phyloP scores from a whole-genome alignment of 2,888 invertebrate species.

The Liodrosophila aerea region DNA sequence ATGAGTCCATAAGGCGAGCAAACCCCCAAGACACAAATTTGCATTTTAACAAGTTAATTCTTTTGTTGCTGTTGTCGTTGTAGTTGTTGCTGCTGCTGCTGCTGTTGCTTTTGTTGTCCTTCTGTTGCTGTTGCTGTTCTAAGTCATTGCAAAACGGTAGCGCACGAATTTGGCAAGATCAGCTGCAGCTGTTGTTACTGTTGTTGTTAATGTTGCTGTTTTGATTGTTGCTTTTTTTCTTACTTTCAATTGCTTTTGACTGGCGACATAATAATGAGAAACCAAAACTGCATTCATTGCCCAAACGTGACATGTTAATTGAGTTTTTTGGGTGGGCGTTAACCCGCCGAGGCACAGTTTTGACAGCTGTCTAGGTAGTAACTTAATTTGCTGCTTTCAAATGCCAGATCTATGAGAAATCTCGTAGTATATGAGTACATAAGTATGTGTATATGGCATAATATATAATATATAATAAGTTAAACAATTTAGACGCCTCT shows the following conservation, averaged over 20 bases:
- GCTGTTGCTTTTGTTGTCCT: slow-evolving; percentile 17
- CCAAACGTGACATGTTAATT: slow-evolving; percentile 75
- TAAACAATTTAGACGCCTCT: slow-evolving; percentile 53
- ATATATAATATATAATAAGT: slow-evolving; percentile 18
- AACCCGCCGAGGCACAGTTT: slow-evolving; percentile 50
- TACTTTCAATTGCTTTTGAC: slow-evolving; percentile 75
- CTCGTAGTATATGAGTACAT: no score
- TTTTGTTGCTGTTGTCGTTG: slow-evolving; percentile 28
- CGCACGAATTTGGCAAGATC: slow-evolving; percentile 68
- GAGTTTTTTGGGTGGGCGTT: slow-evolving; percentile 67
- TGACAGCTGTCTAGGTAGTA: slow-evolving; percentile 60
- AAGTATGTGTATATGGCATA: background rate
- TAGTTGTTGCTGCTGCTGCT: slow-evolving; percentile 15
- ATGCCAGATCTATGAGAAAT: slow-evolving; percentile 18
- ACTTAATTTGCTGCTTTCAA: slow-evolving; percentile 66
- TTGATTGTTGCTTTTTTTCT: slow-evolving; percentile 40
- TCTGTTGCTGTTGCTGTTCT: slow-evolving; percentile 43
- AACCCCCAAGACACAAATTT: slow-evolving; percentile 66
- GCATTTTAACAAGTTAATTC: slow-evolving; percentile 80
- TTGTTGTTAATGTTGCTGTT: slow-evolving; percentile 21
- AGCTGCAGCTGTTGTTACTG: slow-evolving; percentile 25
- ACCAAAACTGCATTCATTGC: slow-evolving; percentile 69
- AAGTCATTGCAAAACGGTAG: slow-evolving; percentile 75
- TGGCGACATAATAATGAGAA: slow-evolving; percentile 76
- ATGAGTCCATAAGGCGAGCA: slow-evolving; percentile 51